Conservation (phyloP, 2,888 invertebrate species). For the Caenorhabditis afra region DNA sequence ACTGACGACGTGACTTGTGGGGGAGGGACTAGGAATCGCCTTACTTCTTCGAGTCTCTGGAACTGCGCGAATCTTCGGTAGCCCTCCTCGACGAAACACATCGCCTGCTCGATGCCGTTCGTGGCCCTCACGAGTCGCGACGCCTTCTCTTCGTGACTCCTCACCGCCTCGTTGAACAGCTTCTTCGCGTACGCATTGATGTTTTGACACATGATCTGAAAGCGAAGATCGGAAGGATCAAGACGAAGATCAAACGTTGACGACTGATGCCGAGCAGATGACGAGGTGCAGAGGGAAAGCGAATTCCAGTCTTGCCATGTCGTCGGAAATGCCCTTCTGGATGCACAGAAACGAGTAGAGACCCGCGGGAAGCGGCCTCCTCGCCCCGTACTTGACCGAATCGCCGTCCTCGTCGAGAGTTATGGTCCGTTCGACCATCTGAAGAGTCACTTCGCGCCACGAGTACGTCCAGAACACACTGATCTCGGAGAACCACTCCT, state of each 20-base stretch:
- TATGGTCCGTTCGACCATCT: slow-evolving; percentile 64
- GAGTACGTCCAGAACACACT: slow-evolving; percentile 67
- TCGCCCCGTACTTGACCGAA: slow-evolving; percentile 51
- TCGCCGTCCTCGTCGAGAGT: slow-evolving; percentile 62
- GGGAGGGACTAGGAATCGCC: too few species aligned
- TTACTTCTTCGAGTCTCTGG: slow-evolving; percentile 45
- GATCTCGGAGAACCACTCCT: slow-evolving; percentile 61
- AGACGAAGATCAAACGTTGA: slow-evolving; percentile 50
- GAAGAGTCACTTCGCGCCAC: slow-evolving; percentile 58
- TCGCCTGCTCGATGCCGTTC: slow-evolving; percentile 67
- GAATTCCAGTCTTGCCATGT: slow-evolving; percentile 55
- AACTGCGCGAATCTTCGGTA: slow-evolving; percentile 53
- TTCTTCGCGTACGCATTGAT: slow-evolving; percentile 59
- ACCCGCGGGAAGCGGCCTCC: slow-evolving; percentile 63
- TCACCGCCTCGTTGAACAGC: slow-evolving; percentile 56
- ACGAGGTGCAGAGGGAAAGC: slow-evolving; percentile 48
- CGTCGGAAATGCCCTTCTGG: slow-evolving; percentile 64
- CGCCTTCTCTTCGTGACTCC: slow-evolving; percentile 46
- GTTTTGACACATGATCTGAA: slow-evolving; percentile 66
- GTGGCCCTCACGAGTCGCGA: slow-evolving; percentile 60
- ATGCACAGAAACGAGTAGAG: slow-evolving; percentile 68
- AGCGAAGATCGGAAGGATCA: not conserved
- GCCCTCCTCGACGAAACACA: slow-evolving; percentile 63
- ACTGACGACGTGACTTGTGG: slow-evolving; percentile 1
- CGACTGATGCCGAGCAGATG: slow-evolving; percentile 56